Evolutionary conservation across 2,113 vertebrate genomes (phyloP), one percentile per base, ranked within the genome.

Genomic region (Paraplagusia blochii): DNA sequence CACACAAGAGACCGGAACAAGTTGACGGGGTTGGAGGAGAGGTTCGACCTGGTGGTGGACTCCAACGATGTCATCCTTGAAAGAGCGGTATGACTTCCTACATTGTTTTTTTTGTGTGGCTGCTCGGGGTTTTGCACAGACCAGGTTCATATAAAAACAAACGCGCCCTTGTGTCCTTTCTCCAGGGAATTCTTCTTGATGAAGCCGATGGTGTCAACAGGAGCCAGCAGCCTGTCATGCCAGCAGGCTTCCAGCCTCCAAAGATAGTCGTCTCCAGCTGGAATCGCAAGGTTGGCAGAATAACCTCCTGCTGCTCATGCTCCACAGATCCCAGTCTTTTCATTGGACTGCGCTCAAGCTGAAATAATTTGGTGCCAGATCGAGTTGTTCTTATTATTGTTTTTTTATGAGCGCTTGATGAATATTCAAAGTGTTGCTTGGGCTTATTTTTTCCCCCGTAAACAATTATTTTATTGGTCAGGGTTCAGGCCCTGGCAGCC

Each of bases 181-280:
- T 87, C 44, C 72, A 99, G 97, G 93, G 95, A 16, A 96, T 96
- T 72, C 87, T 97, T 36, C 76, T 99, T 68, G 97, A 99, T 51
- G 95, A 99, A 85, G 95, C 93, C 1, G 88, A 94, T 7, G 97
- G 97, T 33, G 87, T 98, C 58, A 96, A 93, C 61, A 91, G 92
- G 72, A 93, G 88, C 64, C 93, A 96, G 64, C 91, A 95, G 53
- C 95, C 97, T 17, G 85, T 99, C 48, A 93, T 99, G 61, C 96
- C 97, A 33, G 87, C 88, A 6, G 95, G 96, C 2, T 78, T 93
- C 33, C 94, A 96, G 83, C 85, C 93, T 16, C 95, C 95, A 1
- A 94, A 97, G 87, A 94, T 93, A 0, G 86, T 99, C 0, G 47
- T 99, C 72, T 99, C 97, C 74, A 98, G 96, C 88, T 99, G 97